A percentile compares a stretch with the other conserved stretches of the same genome.
Evolutionary conservation across 2,797 vertebrate species (phyloP).

Genomic region (Meriones psammophilus): DNA sequence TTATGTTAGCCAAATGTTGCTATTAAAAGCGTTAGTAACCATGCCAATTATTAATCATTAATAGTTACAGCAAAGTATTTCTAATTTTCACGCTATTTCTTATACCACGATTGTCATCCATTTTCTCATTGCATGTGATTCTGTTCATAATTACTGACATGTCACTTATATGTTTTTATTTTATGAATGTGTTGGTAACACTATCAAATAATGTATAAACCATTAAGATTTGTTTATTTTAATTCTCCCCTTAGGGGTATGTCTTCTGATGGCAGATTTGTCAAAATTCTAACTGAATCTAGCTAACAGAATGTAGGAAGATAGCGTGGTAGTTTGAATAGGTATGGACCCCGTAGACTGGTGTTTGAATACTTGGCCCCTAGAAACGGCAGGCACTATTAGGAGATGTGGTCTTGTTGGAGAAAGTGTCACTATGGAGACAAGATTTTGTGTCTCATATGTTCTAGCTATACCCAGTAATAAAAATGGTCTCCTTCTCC

Average conservation of each 20-base stretch:
- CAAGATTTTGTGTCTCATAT: too few species aligned
- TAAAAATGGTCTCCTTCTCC: too few species aligned
- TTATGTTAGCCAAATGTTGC: neutral
- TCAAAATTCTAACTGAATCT: neutral
- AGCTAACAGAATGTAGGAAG: too few species aligned
- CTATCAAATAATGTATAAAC: neutral
- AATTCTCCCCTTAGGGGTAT: too few species aligned
- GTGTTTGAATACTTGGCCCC: too few species aligned
- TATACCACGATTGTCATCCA: neutral
- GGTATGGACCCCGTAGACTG: too few species aligned
- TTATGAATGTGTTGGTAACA: neutral
- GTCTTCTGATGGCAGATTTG: too few species aligned
- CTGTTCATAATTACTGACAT: neutral
- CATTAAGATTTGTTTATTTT: too few species aligned
- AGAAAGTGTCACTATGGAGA: too few species aligned
- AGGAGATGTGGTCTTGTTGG: neutral
- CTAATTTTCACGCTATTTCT: neutral
- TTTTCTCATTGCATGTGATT: neutral
- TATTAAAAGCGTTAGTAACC: neutral
- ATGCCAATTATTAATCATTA: neutral
- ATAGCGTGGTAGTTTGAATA: neutral
- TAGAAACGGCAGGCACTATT: neutral
- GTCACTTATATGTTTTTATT: neutral
- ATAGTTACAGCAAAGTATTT: neutral
- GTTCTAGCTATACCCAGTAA: too few species aligned